These are phyloP conservation scores for Drusus annulatus DNA, from an alignment of 1,140 invertebrate genomes.

Conservation along the genomic window DNA sequence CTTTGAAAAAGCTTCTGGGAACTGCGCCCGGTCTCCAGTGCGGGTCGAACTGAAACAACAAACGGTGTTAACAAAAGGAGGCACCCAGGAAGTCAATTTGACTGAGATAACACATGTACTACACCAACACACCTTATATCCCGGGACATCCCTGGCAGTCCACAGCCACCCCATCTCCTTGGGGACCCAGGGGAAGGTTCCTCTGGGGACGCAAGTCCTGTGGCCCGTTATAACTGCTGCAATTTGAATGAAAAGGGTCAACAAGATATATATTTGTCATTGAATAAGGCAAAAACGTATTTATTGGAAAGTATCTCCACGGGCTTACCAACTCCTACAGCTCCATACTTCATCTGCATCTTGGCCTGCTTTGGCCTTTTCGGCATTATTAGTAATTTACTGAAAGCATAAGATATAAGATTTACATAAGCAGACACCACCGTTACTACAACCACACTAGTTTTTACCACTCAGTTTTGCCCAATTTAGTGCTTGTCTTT, in stretches of 20 bases:
- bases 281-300: no score
- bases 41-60: conserved; percentile 34
- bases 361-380: background rate
- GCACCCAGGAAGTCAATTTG: background rate
- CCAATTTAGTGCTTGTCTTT: no score
- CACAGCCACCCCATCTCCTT: conserved; percentile 74
- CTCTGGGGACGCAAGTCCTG: conserved; percentile 12
- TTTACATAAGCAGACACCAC: no score
- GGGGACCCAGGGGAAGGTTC: conserved; percentile 64
- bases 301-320: no score
- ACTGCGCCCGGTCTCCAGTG: conserved; percentile 37
- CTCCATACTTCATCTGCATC: background rate
- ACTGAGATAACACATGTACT: background rate
- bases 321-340: background rate
- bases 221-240: conserved; percentile 12
- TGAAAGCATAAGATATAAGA: background rate
- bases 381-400: background rate
- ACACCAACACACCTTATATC: conserved; percentile 62
- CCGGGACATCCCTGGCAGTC: conserved; percentile 66
- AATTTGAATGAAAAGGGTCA: no score
- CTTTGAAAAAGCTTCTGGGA: conserved; percentile 6
- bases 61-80: background rate
- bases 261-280: no score
- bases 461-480: no score
- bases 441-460: no score